Evolutionary conservation across 2,797 vertebrate species (phyloP), one percentile per base, ranked within the genome.

Genomic region (Gallinago solitaria): DNA sequence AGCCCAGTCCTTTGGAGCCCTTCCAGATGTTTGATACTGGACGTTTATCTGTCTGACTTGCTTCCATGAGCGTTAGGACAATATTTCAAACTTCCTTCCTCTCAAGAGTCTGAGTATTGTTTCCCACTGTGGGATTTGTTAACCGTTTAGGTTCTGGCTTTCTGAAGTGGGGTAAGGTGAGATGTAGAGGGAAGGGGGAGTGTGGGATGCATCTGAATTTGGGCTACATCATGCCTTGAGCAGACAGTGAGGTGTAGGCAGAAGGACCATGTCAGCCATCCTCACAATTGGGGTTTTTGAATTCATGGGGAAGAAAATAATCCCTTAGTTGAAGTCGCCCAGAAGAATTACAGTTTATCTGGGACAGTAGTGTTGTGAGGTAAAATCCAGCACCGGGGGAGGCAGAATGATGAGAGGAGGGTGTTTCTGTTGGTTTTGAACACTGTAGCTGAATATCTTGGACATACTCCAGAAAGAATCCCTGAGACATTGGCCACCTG

Each of bases 401-500:
- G 79, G 37, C 59, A 48, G 69, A 41, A 27, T 9, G 47, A 10
- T 10, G 4, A 28, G 32, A 78, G 48, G 21, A 73, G 20, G 5
- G 0, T 1, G 15, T 24, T 74, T 20, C 54, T 35, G 13, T 25
- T 7, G 60, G 0, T 16, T 17, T 50, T 65, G 65, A 77, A 16
- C 48, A 30, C 37, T 30, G 50, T 23, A 30, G 28, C 24, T 59
- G 37, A 25, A 7, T 54, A 32, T 63, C 76, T 43, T 17, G 14
- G 33, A 8, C 3, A 0, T 50, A 23, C 2, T 59, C 28, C 32
- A 48, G 76, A 45, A 51, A 50, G 33, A 80, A 68, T 35, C 27
- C 27, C 37, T 0, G 7, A 53, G 47, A 19, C 1, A 0, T 15
- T 64, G 56, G 54, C 73, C 19, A 11, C 4, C 0, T 24, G 48